These are phyloP conservation scores for Gortyna flavago DNA, from an alignment of 2,888 invertebrate species.

Conservation along the genomic window DNA sequence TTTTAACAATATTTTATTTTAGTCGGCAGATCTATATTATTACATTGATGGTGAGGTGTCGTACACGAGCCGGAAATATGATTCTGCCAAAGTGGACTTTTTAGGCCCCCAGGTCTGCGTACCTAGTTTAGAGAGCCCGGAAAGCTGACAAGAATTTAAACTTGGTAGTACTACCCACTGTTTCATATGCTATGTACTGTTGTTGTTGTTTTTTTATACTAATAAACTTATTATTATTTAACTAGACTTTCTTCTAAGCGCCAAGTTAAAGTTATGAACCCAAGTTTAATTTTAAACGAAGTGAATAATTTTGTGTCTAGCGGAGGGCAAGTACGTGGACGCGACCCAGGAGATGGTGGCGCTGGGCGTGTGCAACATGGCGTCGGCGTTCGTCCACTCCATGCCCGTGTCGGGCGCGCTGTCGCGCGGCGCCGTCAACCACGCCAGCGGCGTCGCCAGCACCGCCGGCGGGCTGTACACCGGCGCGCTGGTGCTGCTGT, in stretches of 20 bases:
- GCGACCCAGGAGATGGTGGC: conserved; percentile 97
- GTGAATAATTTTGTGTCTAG: conserved; percentile 77
- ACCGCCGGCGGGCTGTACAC: conserved; percentile 94
- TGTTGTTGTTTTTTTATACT: too few relatives aligned
- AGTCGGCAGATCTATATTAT: neutral
- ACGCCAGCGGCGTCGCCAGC: conserved; percentile 95
- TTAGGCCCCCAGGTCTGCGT: too few relatives aligned
- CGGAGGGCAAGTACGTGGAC: conserved; percentile 94
- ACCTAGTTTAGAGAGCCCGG: too few relatives aligned
- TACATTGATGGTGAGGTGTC: neutral
- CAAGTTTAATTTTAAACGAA: neutral
- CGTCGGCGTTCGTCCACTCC: conserved; percentile 96
- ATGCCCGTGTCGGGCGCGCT: conserved; percentile 98
- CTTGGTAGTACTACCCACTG: too few relatives aligned
- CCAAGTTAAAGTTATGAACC: neutral
- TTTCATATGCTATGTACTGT: too few relatives aligned
- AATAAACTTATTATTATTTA: too few relatives aligned
- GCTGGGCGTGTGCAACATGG: conserved; percentile 95
- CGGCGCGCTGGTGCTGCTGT: conserved; percentile 88
- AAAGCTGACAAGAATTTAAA: too few relatives aligned
- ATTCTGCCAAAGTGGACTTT: too few relatives aligned
- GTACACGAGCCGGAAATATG: conserved; percentile 6
- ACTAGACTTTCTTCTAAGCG: neutral
- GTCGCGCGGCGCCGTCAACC: conserved; percentile 97
- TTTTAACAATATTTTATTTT: conserved; percentile 1